Base-by-base conservation (phyloP, 2,888 invertebrate genomes). In the Horisme vitalbata region DNA sequence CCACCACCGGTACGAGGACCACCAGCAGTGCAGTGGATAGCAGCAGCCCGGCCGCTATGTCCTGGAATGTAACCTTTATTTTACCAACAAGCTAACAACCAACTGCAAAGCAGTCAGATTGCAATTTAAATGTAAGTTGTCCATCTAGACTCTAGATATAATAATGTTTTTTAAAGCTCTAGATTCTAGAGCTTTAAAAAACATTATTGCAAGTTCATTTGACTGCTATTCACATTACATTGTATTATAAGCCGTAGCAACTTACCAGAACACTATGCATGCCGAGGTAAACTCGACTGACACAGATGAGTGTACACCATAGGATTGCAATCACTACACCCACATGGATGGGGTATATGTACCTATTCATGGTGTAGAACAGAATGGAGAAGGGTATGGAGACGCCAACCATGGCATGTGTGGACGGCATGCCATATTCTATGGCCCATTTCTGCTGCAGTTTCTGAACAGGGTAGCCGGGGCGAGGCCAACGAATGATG, bases 401-500 rank as follows among this genome's bases (percentile, higher is more conserved):
- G 9, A 96, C 92, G 0, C 95, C 96, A 24, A 96, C 95, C 95
- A 97, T 96, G 4, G 97, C 97, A 81, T 97, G 97, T 0, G 97
- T 97, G 8, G 97, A 97, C 1, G 98, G 97, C 96, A 98, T 97
- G 8, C 97, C 97, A 86, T 97, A 97, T 74, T 98, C 98, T 60
- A 95, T 83, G 1, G 95, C 94, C 95, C 97, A 98, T 83, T 97
- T 96, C 31, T 92, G 92, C 75, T 97, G 97, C 28, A 98, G 79
- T 61, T 95, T 93, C 51, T 94, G 91, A 0, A 95, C 97, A 0
- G 97, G 97, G 37, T 95, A 95, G 0, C 94, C 92, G 0, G 98
- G 97, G 52, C 98, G 91, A 1, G 97, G 96, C 95, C 95, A 95
- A 53, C 94, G 87, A 45, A 98, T 92, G 50, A 97, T 91, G 71